Percentiles rank a stretch among this genome's conserved stretches.
These are phyloP conservation scores for Acinonyx jubatus DNA, from an alignment of 2,113 vertebrate genomes.

Conservation along the genomic window DNA sequence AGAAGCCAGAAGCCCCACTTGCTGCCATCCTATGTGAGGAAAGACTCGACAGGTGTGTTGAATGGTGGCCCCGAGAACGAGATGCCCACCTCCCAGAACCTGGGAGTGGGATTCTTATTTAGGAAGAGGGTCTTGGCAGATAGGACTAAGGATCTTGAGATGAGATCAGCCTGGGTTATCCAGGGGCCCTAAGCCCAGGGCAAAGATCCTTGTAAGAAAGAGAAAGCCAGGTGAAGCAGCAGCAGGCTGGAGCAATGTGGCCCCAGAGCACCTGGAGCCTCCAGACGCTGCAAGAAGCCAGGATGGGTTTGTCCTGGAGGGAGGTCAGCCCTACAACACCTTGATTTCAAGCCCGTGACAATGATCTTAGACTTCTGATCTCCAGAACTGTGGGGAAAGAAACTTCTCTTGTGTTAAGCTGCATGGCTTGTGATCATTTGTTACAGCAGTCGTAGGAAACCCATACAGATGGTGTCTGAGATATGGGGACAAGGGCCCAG, in stretches of 20 bases:
- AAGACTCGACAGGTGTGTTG: not conserved
- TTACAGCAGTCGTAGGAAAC: not conserved
- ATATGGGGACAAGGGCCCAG: not conserved
- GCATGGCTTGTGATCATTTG: not conserved
- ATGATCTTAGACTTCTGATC: not conserved
- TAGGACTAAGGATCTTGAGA: not conserved
- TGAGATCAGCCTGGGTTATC: not conserved
- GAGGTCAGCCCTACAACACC: not conserved
- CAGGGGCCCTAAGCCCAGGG: too few relatives aligned
- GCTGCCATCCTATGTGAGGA: not conserved
- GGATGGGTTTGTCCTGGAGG: not conserved
- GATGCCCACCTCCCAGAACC: not conserved
- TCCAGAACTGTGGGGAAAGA: not conserved
- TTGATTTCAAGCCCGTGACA: not conserved
- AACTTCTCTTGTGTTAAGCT: too few relatives aligned
- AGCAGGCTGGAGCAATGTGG: fast-evolving
- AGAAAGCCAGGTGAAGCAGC: too few relatives aligned
- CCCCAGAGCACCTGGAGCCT: not conserved
- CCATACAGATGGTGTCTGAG: not conserved
- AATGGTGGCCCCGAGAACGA: not conserved
- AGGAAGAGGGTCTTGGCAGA: not conserved
- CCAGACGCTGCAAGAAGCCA: not conserved
- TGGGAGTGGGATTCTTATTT: not conserved
- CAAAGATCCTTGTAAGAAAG: not conserved
- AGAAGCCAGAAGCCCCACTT: not conserved